Evolutionary conservation across 1,140 invertebrate genomes (phyloP), one percentile per base, ranked within the genome.

Genomic region (Mesaphorura yosii): DNA sequence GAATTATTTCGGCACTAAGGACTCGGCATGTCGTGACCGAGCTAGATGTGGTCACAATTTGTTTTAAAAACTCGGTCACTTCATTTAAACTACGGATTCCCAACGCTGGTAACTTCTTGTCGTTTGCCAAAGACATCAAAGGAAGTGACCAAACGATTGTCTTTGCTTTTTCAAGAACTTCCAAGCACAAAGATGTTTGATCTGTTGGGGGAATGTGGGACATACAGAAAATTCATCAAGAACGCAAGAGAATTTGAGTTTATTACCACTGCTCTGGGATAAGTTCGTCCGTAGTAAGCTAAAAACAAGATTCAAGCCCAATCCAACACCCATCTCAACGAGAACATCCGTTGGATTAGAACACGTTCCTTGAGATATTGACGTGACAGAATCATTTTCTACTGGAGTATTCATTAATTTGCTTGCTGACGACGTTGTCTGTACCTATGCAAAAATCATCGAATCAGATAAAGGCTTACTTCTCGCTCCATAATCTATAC

Each of bases 301-400:
- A 66, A 82, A 81, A 15, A 82, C 55, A 44, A 81, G 66, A 55
- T 72, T 76, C 7, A 82, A 68, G 15, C 78, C 78, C 50, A 79
- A 79, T 66, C 74, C 74, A 1, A 82, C 75, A 2, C 78, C 78
- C 53, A 82, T 71, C 69, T 81, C 78, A 45, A 81, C 64, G n/a
- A 82, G 65, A 15, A 75, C 76, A 65, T 78, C 71, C 37, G 74
- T 76, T 27, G 76, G 76, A 34, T 34, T 34, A 34, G 31, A 10
- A 34, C 10, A 10, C 10, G 31, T 34, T 10, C n/a, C 10, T 10
- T 34, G 31, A 34, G 31, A 10, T 19, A 59, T 52, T 15, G 28
- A 27, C 15, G 39, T 25, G 12, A 15, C n/a, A 47, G 22, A 46
- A 20, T 60, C 59, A 19, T 45, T 34, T 22, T 25, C 40, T 23